Evolutionary conservation across 2,113 vertebrate genomes (phyloP), one percentile per base, ranked within the genome.

Genomic region (Donacobius atricapilla): DNA sequence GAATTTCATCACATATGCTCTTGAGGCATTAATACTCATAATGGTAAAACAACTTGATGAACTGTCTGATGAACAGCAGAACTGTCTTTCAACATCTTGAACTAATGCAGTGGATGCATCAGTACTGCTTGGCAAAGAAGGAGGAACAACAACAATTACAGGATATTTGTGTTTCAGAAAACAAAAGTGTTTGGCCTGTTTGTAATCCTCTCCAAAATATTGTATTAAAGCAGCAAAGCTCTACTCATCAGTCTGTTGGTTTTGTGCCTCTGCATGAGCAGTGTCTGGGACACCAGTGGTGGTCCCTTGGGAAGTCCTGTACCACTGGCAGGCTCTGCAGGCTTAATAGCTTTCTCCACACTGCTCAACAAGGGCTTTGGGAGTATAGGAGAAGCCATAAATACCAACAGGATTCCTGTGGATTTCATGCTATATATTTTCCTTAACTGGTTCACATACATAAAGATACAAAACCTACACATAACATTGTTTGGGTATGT

Each of bases 321-420:
- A 78, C 57, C 42, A 54, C 50, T 68, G 81, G 44, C 76, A 60
- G 71, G 89, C 35, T 94, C 77, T 89, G 57, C 27, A 93, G 64
- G 37, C 22, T 93, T 37, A 3, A 64, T 0, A 50, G 53, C 20
- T 89, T 90, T 58, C 58, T 79, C 27, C 42, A 51, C 27, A 24
- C 10, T 48, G 80, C 24, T 54, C 25, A 83, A 19, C 8, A 57
- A 60, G 17, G 17, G 5, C 39, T 65, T 28, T 78, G 33, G 28
- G 50, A 60, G 23, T 33, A 39, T 3, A 73, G 56, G 33, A 71
- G 33, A 68, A 53, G 22, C 10, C 14, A 9, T 33, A 45, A 60
- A 63, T 37, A 68, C 15, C 18, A 33, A 61, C 16, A 73, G 13
- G 28, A 30, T 61, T 66, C 30, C 22, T 54, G 30, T 58, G 27